Conservation (phyloP, 2,888 invertebrate species). For the Carterocephalus palaemon region DNA sequence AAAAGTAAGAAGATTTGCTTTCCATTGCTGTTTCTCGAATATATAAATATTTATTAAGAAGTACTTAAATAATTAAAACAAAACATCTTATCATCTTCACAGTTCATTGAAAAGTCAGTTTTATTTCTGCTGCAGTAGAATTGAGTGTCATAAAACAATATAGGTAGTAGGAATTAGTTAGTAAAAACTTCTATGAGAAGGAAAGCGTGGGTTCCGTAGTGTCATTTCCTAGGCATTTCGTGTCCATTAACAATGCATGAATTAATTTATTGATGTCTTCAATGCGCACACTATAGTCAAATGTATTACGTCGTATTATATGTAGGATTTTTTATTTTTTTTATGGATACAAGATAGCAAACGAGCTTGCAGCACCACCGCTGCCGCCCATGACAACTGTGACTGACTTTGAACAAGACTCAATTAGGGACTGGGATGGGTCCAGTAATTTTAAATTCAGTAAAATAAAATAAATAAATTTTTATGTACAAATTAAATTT, state of each 20-base stretch:
- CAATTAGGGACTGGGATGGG: too few species aligned
- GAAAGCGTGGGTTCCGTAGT: conserved; percentile 17
- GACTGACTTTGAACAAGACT: too few species aligned
- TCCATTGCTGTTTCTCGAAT: not conserved
- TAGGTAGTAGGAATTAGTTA: not conserved
- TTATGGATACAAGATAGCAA: too few species aligned
- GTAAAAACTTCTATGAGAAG: not conserved
- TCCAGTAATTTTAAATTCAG: too few species aligned
- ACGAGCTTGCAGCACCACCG: too few species aligned
- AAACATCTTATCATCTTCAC: not conserved
- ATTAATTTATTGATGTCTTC: conserved; percentile 7
- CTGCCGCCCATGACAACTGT: too few species aligned
- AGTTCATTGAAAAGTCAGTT: not conserved
- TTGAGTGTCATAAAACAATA: not conserved
- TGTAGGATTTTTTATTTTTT: too few species aligned
- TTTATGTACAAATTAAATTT: too few species aligned
- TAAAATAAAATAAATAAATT: too few species aligned
- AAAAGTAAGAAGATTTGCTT: not conserved
- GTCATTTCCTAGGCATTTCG: conserved; percentile 13
- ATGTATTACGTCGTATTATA: too few species aligned
- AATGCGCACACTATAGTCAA: too few species aligned
- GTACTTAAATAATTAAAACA: not conserved
- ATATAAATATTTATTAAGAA: conserved; percentile 9
- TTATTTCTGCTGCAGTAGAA: not conserved
- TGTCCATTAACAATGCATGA: conserved; percentile 14